phyloP scores from a whole-genome alignment of 2,797 vertebrate genomes.

The Scarus forsteni region DNA sequence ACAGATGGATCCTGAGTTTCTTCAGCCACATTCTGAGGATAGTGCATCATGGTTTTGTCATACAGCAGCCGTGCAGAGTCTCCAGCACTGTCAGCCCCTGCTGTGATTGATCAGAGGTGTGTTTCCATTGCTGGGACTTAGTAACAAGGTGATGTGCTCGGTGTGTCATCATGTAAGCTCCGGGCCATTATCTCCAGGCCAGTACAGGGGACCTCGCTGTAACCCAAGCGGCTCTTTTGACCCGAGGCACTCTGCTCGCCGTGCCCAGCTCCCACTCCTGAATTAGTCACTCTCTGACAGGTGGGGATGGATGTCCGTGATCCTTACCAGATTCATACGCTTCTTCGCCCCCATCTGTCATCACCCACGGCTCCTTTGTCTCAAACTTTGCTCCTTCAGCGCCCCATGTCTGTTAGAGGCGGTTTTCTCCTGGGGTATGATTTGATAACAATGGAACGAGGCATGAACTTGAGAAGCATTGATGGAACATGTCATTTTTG shows the following conservation, averaged over 20 bases:
- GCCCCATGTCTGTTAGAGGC: slow-evolving; percentile 48
- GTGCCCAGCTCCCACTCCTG: slow-evolving; percentile 67
- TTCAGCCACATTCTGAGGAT: slow-evolving; percentile 24
- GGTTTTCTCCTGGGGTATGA: slow-evolving; percentile 38
- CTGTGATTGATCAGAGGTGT: slow-evolving; percentile 71
- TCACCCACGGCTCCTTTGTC: slow-evolving; percentile 64
- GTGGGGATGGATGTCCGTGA: slow-evolving; percentile 77
- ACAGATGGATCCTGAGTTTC: slow-evolving; percentile 5
- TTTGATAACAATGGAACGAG: slow-evolving; percentile 38
- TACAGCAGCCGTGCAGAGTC: slow-evolving; percentile 14
- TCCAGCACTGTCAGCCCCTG: slow-evolving; percentile 23
- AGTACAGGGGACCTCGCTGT: slow-evolving; percentile 64
- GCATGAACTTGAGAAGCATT: slow-evolving; percentile 11
- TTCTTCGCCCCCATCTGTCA: slow-evolving; percentile 75
- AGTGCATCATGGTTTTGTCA: slow-evolving; percentile 4
- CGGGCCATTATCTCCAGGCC: slow-evolving; percentile 74
- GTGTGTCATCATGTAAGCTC: slow-evolving; percentile 64
- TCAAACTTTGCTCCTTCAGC: slow-evolving; percentile 44
- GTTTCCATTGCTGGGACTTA: slow-evolving; percentile 39
- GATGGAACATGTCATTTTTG: background rate
- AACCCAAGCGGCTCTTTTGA: slow-evolving; percentile 72
- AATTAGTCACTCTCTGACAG: slow-evolving; percentile 80
- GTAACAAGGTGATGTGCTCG: slow-evolving; percentile 57
- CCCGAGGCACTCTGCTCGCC: slow-evolving; percentile 64
- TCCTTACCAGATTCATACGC: slow-evolving; percentile 69